These are phyloP conservation scores for Anoplophora glabripennis DNA, from an alignment of 1,140 invertebrate species.

Conservation along the genomic window DNA sequence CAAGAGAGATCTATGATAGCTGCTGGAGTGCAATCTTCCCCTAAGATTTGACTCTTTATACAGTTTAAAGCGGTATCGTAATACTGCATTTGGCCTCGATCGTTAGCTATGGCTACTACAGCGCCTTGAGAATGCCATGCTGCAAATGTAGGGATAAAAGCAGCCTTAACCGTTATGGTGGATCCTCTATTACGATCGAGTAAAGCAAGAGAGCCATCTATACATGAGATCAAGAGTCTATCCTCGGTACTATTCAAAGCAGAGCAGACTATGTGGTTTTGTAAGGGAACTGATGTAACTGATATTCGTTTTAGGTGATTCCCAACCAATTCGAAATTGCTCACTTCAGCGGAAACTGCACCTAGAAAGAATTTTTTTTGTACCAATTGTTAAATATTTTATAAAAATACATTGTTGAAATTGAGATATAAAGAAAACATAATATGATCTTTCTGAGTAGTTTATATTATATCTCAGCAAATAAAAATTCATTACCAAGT, in stretches of 20 bases:
- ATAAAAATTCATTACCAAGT: too few relatives aligned
- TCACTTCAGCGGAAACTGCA: constrained; percentile 72
- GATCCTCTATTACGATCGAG: constrained; percentile 63
- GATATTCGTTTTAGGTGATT: constrained; percentile 66
- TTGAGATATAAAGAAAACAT: too few relatives aligned
- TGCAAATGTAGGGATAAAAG: constrained; percentile 67
- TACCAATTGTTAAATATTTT: too few relatives aligned
- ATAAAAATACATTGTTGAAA: too few relatives aligned
- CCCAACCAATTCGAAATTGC: constrained; percentile 67
- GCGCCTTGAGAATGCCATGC: constrained; percentile 71
- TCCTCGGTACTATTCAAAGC: constrained; percentile 69
- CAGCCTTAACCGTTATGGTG: constrained; percentile 61
- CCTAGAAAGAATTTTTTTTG: constrained; percentile 53
- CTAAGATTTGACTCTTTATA: constrained; percentile 65
- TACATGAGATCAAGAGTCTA: constrained; percentile 70
- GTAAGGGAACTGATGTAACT: constrained; percentile 67
- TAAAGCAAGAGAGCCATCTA: constrained; percentile 74
- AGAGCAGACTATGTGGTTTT: constrained; percentile 66
- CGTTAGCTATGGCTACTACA: constrained; percentile 66
- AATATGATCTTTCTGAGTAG: too few relatives aligned
- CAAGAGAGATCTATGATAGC: constrained; percentile 65
- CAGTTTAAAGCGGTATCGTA: constrained; percentile 70
- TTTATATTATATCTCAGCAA: too few relatives aligned
- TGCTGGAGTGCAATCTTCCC: constrained; percentile 63
- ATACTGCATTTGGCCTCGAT: constrained; percentile 72